phyloP scores from a whole-genome alignment of 2,113 vertebrate genomes.

The Gobius niger region DNA sequence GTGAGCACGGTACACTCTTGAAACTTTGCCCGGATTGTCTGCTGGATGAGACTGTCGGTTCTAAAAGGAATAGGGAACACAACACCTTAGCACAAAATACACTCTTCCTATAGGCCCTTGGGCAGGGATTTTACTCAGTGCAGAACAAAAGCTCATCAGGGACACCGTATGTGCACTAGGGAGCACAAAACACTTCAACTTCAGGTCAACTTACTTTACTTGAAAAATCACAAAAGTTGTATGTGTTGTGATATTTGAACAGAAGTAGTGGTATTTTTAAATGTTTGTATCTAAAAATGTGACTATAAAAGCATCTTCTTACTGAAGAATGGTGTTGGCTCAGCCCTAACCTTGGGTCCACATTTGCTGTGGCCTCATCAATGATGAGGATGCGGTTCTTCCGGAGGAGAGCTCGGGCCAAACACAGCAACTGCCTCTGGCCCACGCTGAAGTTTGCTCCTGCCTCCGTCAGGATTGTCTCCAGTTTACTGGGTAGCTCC shows the following conservation, averaged over 20 bases:
- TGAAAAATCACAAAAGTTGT: neutral
- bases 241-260: neutral
- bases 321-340: neutral
- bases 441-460: constrained; percentile 97
- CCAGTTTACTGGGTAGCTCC: constrained; percentile 89
- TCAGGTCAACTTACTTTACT: constrained; percentile 7
- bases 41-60: constrained; percentile 92
- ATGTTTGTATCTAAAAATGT: neutral
- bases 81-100: constrained; percentile 64
- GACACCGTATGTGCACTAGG: constrained; percentile 48
- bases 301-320: neutral
- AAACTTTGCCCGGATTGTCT: constrained; percentile 92
- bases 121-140: constrained; percentile 69
- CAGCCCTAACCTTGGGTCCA: constrained; percentile 81
- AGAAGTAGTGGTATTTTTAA: neutral
- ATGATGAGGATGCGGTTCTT: constrained; percentile 93
- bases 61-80: constrained; percentile 78
- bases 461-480: constrained; percentile 89
- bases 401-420: constrained; percentile 91
- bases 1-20: constrained; percentile 90
- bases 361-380: constrained; percentile 96
- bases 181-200: constrained; percentile 14
- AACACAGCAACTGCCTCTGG: constrained; percentile 92
- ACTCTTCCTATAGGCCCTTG: constrained; percentile 60
- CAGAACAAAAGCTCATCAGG: constrained; percentile 63